These are phyloP conservation scores for Cordilura impudica DNA, from an alignment of 2,888 invertebrate species.

Conservation along the genomic window DNA sequence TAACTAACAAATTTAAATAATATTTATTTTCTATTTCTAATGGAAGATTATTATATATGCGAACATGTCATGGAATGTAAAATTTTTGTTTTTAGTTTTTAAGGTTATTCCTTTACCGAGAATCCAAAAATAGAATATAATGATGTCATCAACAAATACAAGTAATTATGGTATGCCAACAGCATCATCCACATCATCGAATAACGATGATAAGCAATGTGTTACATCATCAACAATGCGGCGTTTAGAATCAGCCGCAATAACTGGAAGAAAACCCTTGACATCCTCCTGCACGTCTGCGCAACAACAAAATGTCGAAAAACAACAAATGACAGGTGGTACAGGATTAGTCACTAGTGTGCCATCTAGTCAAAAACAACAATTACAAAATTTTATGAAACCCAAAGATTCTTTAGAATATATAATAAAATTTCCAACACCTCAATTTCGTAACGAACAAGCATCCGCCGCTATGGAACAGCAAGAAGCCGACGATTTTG, in stretches of 20 bases:
- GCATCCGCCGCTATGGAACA: slow-evolving; percentile 49
- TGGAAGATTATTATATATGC: too few relatives aligned
- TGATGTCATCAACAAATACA: slow-evolving; percentile 40
- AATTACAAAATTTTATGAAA: slow-evolving; percentile 54
- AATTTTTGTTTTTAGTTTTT: too few relatives aligned
- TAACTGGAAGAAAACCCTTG: slow-evolving; percentile 47
- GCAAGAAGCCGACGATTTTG: slow-evolving; percentile 78
- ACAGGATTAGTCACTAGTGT: slow-evolving; percentile 44
- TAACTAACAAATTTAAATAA: too few relatives aligned
- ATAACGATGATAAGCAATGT: slow-evolving; percentile 27
- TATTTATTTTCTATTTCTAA: too few relatives aligned
- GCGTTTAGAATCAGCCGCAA: slow-evolving; percentile 52
- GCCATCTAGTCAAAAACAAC: slow-evolving; percentile 45
- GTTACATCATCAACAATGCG: slow-evolving; percentile 13
- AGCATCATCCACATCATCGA: slow-evolving; percentile 3
- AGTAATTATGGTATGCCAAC: slow-evolving; percentile 47
- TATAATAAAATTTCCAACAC: slow-evolving; percentile 82
- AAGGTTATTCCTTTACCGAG: background rate
- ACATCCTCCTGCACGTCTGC: background rate
- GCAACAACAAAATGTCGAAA: slow-evolving; percentile 9
- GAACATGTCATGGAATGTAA: too few relatives aligned
- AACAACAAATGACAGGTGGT: slow-evolving; percentile 26
- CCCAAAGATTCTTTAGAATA: slow-evolving; percentile 80
- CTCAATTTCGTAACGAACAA: slow-evolving; percentile 76
- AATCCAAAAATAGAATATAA: background rate